Evolutionary conservation across 2,888 invertebrate genomes (phyloP).

Genomic region (Archips xylosteana): DNA sequence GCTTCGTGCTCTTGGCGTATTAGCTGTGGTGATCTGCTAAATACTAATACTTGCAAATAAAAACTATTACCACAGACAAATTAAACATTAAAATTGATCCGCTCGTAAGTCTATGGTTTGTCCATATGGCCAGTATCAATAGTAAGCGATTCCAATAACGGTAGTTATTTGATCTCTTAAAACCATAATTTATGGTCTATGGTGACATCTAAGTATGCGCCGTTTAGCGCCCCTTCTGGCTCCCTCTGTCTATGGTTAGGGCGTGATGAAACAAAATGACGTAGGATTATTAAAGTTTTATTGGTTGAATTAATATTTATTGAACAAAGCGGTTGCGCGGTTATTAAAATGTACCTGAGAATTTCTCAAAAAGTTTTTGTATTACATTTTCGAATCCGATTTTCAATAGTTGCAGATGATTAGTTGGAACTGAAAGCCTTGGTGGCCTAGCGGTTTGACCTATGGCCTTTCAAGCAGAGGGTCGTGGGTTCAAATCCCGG

Average conservation of each 20-base stretch:
- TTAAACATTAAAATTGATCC: constrained; percentile 36
- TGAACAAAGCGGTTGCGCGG: not conserved
- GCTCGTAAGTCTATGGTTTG: constrained; percentile 51
- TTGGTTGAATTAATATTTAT: constrained; percentile 49
- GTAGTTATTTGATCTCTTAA: constrained; percentile 57
- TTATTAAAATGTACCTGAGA: not conserved
- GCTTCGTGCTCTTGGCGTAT: too few relatives aligned
- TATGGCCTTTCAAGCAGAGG: too few relatives aligned
- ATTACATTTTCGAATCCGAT: too few relatives aligned
- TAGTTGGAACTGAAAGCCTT: too few relatives aligned
- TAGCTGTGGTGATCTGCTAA: too few relatives aligned
- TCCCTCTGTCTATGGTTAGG: constrained; percentile 57
- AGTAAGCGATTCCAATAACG: constrained; percentile 64
- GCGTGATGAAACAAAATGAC: constrained; percentile 70
- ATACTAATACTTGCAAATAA: not conserved
- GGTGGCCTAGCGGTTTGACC: too few relatives aligned
- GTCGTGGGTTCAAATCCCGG: too few relatives aligned
- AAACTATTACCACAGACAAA: constrained; percentile 29
- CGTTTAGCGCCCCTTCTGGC: constrained; percentile 51
- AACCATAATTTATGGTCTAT: constrained; percentile 74
- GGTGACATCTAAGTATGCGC: constrained; percentile 65
- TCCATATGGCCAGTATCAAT: constrained; percentile 56
- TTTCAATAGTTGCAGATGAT: too few relatives aligned
- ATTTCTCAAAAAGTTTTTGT: too few relatives aligned
- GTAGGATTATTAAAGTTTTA: constrained; percentile 68